These are phyloP conservation scores for Monochamus saltuarius DNA, from an alignment of 1,140 invertebrate species.

Conservation along the genomic window DNA sequence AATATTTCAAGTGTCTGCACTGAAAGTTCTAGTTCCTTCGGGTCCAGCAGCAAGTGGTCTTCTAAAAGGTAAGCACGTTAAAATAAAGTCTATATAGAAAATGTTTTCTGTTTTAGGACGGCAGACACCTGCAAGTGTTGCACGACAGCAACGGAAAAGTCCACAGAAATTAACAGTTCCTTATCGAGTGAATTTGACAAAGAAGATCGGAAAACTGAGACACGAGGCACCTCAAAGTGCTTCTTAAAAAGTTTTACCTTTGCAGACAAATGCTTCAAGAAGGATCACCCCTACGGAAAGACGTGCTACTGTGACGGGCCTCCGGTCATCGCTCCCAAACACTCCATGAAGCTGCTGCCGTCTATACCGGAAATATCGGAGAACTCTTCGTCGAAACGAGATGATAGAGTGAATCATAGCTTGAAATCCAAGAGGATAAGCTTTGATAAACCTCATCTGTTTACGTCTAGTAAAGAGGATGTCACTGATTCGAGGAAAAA, in stretches of 20 bases:
- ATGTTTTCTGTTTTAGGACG: neutral
- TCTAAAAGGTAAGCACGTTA: constrained; percentile 14
- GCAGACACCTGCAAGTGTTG: constrained; percentile 23
- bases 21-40: constrained; percentile 13
- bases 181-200: constrained; percentile 28
- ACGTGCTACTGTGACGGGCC: constrained; percentile 7
- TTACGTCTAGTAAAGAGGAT: neutral
- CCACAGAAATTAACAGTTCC: constrained; percentile 18
- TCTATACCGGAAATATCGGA: constrained; percentile 39
- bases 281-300: neutral
- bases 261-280: neutral
- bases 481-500: constrained; percentile 7
- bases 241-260: neutral
- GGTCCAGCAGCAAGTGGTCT: constrained; percentile 26
- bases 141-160: constrained; percentile 11
- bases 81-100: neutral
- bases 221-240: neutral
- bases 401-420: no score
- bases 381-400: constrained; percentile 13
- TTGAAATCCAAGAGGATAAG: constrained; percentile 12
- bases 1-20: neutral
- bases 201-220: constrained; percentile 19
- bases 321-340: constrained; percentile 25
- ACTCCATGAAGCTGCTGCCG: constrained; percentile 30
- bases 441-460: constrained; percentile 15